Conservation (phyloP, 2,797 vertebrate genomes). For the Karalla daura region DNA sequence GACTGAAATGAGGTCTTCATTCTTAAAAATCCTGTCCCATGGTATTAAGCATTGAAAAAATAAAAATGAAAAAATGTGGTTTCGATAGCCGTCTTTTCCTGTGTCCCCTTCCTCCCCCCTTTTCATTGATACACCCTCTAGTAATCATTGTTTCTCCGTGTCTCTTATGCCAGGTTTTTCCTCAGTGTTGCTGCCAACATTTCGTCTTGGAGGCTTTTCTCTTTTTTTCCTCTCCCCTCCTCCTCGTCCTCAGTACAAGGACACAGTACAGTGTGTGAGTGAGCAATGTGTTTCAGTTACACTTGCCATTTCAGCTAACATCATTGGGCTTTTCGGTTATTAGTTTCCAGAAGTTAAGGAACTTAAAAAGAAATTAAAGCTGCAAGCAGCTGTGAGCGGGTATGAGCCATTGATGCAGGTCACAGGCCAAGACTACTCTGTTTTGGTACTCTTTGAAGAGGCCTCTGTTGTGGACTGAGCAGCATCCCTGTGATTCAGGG, state of each 20-base stretch:
- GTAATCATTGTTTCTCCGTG: neutral
- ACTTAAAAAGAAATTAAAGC: no score
- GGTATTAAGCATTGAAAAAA: slow-evolving; percentile 93
- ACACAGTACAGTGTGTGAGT: neutral
- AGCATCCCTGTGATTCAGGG: no score
- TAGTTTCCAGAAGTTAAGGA: slow-evolving; percentile 1
- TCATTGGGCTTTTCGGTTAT: neutral
- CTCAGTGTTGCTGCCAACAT: neutral
- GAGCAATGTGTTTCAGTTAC: slow-evolving; percentile 22
- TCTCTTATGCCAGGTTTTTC: neutral
- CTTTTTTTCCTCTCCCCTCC: no score
- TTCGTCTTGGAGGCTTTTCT: neutral
- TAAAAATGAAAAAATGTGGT: slow-evolving; percentile 78
- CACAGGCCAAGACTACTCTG: no score
- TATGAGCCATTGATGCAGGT: no score
- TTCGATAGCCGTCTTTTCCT: slow-evolving; percentile 65
- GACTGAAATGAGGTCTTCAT: slow-evolving; percentile 91
- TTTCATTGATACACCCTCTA: slow-evolving; percentile 8
- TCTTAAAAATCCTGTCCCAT: slow-evolving; percentile 92
- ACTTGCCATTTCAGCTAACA: neutral
- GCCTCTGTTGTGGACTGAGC: no score
- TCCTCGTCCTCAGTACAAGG: neutral
- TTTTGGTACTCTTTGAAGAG: no score
- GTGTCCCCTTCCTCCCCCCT: slow-evolving; percentile 42
- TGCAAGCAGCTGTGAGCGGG: no score